These are phyloP conservation scores for Himalopsyche japonica DNA, from an alignment of 2,888 invertebrate species.

Conservation along the genomic window DNA sequence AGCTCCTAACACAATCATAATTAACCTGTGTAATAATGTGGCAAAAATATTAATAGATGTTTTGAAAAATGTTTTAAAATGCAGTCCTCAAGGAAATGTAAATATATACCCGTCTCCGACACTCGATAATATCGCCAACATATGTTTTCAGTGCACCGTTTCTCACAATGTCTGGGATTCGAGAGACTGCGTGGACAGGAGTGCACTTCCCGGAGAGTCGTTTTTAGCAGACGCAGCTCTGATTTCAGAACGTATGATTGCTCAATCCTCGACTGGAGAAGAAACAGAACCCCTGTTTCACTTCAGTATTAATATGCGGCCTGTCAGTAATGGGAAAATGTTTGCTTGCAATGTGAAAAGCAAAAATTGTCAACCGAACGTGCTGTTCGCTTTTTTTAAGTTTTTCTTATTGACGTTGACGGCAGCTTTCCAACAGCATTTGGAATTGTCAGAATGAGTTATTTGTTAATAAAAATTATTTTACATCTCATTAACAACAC, in stretches of 20 bases:
- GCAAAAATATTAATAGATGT: not conserved
- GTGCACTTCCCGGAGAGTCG: not conserved
- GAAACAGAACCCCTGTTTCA: not conserved
- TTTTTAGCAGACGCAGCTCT: not conserved
- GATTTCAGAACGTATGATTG: conserved; percentile 4
- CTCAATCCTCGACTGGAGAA: not conserved
- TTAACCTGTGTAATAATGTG: not conserved
- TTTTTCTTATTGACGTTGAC: not conserved
- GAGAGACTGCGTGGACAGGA: not conserved
- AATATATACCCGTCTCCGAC: not conserved
- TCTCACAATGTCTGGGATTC: conserved; percentile 22
- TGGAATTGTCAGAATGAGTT: not conserved
- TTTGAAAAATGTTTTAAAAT: not conserved
- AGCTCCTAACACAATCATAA: not conserved
- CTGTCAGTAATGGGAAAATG: not conserved
- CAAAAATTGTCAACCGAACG: not conserved
- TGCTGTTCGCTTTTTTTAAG: not conserved
- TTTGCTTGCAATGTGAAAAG: not conserved
- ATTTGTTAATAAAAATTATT: too few species aligned
- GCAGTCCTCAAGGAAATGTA: not conserved
- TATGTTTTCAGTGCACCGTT: not conserved
- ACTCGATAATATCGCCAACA: not conserved
- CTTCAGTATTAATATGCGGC: not conserved
- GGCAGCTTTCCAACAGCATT: not conserved
- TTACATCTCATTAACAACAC: too few species aligned